Evolutionary conservation across 2,888 invertebrate species (phyloP).

Genomic region (Coronaproctus castanopsis): DNA sequence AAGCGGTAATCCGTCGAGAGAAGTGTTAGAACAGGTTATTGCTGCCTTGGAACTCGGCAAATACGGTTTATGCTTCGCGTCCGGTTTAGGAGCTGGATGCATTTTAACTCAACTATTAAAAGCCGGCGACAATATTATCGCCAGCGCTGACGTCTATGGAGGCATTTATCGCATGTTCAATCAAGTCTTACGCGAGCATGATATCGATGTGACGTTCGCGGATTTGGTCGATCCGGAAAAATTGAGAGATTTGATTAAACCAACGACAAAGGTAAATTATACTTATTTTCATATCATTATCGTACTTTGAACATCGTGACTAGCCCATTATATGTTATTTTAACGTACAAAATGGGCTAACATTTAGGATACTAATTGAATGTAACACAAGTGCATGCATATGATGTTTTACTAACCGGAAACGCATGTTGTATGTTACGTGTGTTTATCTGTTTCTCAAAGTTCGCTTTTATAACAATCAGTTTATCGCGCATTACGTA

Average conservation of each 20-base stretch:
- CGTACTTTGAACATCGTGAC: no score
- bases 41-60: slow-evolving; percentile 12
- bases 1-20: slow-evolving; percentile 13
- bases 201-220: slow-evolving; percentile 52
- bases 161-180: slow-evolving; percentile 63
- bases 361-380: no score
- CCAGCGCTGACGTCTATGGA: slow-evolving; percentile 81
- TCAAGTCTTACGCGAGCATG: slow-evolving; percentile 40
- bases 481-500: no score
- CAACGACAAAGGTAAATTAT: slow-evolving; percentile 61
- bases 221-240: slow-evolving; percentile 49
- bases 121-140: slow-evolving; percentile 11
- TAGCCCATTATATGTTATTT: no score
- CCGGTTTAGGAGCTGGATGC: slow-evolving; percentile 9
- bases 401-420: no score
- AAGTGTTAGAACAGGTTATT: slow-evolving; percentile 9
- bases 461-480: no score
- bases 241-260: slow-evolving; percentile 45
- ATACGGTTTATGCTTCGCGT: slow-evolving; percentile 10
- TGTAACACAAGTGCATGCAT: no score
- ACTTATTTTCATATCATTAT: not conserved
- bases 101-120: slow-evolving; percentile 7
- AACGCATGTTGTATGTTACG: no score
- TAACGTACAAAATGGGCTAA: no score
- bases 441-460: no score